A percentile compares a stretch with the other conserved stretches of the same genome.
Evolutionary conservation across 2,113 vertebrate genomes (phyloP).

Genomic region (Equus przewalskii): DNA sequence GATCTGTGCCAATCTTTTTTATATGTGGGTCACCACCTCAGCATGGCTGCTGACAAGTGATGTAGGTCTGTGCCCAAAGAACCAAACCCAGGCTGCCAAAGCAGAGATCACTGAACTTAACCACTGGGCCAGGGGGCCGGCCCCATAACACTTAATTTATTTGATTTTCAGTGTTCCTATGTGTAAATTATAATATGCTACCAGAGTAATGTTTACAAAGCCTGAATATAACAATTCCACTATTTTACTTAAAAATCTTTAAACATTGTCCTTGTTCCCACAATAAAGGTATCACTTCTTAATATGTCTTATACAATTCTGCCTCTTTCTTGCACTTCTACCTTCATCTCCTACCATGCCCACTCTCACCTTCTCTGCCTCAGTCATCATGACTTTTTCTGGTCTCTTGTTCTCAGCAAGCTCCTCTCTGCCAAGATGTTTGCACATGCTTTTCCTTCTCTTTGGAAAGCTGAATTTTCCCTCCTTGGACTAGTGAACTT

Average conservation of each 20-base stretch:
- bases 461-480: background rate
- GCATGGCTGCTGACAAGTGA: too few relatives aligned
- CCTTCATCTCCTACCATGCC: background rate
- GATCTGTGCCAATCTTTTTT: too few relatives aligned
- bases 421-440: background rate
- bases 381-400: background rate
- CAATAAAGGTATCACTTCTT: background rate
- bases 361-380: background rate
- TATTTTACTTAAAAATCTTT: constrained; percentile 15
- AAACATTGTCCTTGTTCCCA: background rate
- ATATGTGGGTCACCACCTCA: too few relatives aligned
- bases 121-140: too few relatives aligned
- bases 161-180: background rate
- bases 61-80: too few relatives aligned
- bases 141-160: background rate
- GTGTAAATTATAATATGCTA: background rate
- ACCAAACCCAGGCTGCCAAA: too few relatives aligned
- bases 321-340: background rate
- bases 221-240: background rate
- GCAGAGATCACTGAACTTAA: too few relatives aligned
- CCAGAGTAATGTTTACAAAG: background rate
- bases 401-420: background rate
- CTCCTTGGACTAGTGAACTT: background rate
- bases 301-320: background rate
- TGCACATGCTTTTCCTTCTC: background rate